A percentile compares a stretch with the other conserved stretches of the same genome.
These are phyloP conservation scores for Digitonthophagus gazella DNA, from an alignment of 2,888 invertebrate genomes.

Conservation along the genomic window DNA sequence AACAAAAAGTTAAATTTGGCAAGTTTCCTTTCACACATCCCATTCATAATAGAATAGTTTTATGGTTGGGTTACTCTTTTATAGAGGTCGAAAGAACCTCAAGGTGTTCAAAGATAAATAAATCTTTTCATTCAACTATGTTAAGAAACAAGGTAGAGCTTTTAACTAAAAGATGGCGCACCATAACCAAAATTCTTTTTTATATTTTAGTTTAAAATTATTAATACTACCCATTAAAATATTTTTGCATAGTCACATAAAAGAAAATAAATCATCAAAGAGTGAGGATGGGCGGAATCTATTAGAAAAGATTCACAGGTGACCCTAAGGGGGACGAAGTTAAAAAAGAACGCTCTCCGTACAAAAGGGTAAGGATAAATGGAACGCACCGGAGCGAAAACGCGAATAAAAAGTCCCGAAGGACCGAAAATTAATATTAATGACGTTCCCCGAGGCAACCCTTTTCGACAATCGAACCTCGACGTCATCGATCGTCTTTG, in stretches of 20 bases:
- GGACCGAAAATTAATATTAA: background rate
- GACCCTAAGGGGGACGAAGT: background rate
- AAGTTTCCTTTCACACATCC: too few species aligned
- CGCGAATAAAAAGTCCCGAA: background rate
- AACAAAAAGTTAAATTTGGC: too few species aligned
- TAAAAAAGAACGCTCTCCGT: too few species aligned
- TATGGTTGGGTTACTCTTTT: too few species aligned
- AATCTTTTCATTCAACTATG: too few species aligned
- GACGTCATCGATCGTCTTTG: background rate
- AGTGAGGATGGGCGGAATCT: background rate
- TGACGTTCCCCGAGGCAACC: background rate
- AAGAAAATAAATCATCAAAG: background rate
- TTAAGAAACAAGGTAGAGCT: too few species aligned
- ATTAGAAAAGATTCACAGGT: background rate
- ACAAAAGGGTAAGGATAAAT: background rate
- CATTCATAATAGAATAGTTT: too few species aligned
- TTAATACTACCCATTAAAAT: background rate
- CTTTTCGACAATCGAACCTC: background rate
- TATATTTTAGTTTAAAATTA: background rate
- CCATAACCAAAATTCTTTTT: background rate
- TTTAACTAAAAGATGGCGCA: background rate
- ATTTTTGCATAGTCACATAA: background rate
- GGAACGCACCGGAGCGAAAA: background rate
- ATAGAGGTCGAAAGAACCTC: too few species aligned
- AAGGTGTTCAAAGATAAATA: too few species aligned